Evolutionary conservation across 2,888 invertebrate species (phyloP), one percentile per base, ranked within the genome.

Genomic region (Tetranychus piercei): DNA sequence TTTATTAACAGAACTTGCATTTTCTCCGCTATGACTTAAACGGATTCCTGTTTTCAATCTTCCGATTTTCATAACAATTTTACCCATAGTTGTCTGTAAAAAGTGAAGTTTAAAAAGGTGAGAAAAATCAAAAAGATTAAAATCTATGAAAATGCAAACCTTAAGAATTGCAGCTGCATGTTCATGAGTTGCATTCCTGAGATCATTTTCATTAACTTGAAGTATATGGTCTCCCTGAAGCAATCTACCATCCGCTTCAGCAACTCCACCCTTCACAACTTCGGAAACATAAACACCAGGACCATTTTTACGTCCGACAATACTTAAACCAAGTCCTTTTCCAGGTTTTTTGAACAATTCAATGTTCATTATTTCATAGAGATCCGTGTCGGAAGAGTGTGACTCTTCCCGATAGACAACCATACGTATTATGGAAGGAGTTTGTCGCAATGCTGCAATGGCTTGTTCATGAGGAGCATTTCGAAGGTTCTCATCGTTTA

Each of bases 141-240:
- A 71, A 22, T 23, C 34, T 15, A 55, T 0, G 8, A 34, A 34
- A 34, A 66, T 44, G 64, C 70, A 73, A 78, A 84, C 84, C 80
- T 96, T 95, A 79, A 97, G 87, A 74, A 94, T 87, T 20, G 92
- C 89, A 72, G 92, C 93, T 11, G 91, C 92, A 78, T 92, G 89
- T 80, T 93, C 89, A 80, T 91, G 90, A 6, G 80, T 80, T 7
- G 88, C 86, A 69, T 86, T 85, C 77, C 88, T 87, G 74, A 93
- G 83, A 78, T 92, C 91, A 80, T 91, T 89, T 5, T 90, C 92
- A 82, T 95, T 94, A 18, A 97, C 90, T 55, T 91, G 86, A 9
- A 92, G 84, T 73, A 99, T 88, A 80, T 92, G 87, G 83, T 99
- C 97, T 23, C 97, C 96, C 80, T 90, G 90, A 84, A 91, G 90